A percentile compares a stretch with the other conserved stretches of the same genome.
Evolutionary conservation across 2,888 invertebrate genomes (phyloP).

Genomic region (Philereme transversata): DNA sequence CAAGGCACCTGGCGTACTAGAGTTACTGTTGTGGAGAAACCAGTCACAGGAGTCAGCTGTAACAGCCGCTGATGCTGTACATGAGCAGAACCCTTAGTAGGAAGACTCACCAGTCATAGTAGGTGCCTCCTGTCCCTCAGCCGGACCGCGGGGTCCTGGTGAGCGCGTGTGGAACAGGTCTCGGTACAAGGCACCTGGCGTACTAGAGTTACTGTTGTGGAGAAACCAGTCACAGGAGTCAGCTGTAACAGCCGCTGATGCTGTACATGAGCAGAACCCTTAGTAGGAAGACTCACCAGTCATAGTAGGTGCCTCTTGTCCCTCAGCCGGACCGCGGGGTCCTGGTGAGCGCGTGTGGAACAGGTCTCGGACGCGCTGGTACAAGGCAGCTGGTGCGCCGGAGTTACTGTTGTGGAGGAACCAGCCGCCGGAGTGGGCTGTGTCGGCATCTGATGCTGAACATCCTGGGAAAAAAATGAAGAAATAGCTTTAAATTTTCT

Average conservation of each 20-base stretch:
- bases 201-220: conserved; percentile 76
- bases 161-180: conserved; percentile 89
- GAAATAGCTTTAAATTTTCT: neutral
- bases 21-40: too few relatives aligned
- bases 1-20: too few relatives aligned
- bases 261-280: too few relatives aligned
- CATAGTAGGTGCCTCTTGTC: conserved; percentile 79
- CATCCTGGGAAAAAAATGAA: conserved; percentile 61
- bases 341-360: conserved; percentile 86
- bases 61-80: too few relatives aligned
- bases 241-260: conserved; percentile 82
- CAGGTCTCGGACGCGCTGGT: conserved; percentile 92
- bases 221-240: conserved; percentile 89
- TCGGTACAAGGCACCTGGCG: conserved; percentile 91
- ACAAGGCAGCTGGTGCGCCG: conserved; percentile 88
- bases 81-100: too few relatives aligned
- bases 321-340: conserved; percentile 72
- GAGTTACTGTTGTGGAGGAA: conserved; percentile 86
- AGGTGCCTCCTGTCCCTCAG: conserved; percentile 76
- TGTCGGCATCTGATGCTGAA: conserved; percentile 82
- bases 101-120: conserved; percentile 76
- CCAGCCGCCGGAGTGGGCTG: conserved; percentile 85
- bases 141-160: conserved; percentile 72
- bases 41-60: too few relatives aligned
- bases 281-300: too few relatives aligned